These are phyloP conservation scores for Xiphophorus couchianus DNA, from an alignment of 2,113 vertebrate species.

Conservation along the genomic window DNA sequence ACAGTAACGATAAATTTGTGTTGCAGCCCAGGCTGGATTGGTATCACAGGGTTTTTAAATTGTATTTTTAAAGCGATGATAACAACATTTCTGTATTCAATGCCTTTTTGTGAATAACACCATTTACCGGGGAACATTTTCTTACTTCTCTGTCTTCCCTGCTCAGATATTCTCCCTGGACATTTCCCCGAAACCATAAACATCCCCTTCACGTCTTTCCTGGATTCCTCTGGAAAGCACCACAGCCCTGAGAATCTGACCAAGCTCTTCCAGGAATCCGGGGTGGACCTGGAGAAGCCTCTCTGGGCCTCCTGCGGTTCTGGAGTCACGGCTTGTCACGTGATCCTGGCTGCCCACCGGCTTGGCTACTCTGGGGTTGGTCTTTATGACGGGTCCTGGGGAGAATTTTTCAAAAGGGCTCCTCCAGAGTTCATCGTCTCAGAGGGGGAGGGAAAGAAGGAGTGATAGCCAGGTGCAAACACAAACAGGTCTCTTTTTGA, in stretches of 20 bases:
- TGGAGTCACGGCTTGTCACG: conserved; percentile 91
- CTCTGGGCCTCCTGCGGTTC: conserved; percentile 90
- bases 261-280: conserved; percentile 82
- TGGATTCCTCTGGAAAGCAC: conserved; percentile 85
- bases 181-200: conserved; percentile 87
- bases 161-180: conserved; percentile 87
- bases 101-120: background rate
- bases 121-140: background rate
- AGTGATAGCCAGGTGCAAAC: conserved; percentile 53
- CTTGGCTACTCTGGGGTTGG: conserved; percentile 85
- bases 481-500: background rate
- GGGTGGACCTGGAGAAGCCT: conserved; percentile 82
- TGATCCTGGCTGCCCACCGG: conserved; percentile 87
- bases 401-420: conserved; percentile 91
- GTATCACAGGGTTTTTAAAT: no score
- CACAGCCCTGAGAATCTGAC: conserved; percentile 82
- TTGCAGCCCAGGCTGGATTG: no score
- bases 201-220: conserved; percentile 89
- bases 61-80: no score
- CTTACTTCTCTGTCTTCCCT: background rate
- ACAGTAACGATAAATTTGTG: no score
- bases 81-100: no score
- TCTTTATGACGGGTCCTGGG: conserved; percentile 92
- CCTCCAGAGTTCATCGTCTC: conserved; percentile 86
- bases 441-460: conserved; percentile 83